phyloP scores from a whole-genome alignment of 2,113 vertebrate genomes.

The Oceanites oceanicus region DNA sequence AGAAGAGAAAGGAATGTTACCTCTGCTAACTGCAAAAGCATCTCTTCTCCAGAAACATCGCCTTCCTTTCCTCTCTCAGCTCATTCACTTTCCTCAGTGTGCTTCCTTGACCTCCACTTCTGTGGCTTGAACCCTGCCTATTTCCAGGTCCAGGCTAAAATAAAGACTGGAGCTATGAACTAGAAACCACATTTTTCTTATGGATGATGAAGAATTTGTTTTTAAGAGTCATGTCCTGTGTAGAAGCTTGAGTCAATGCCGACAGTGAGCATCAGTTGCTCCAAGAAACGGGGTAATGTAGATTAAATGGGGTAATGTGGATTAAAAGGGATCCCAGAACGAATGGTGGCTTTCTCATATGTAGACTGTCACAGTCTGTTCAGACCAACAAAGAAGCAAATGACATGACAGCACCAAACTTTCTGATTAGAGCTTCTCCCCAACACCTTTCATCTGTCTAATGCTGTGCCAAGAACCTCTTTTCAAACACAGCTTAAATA shows the following conservation, averaged over 20 bases:
- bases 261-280: neutral
- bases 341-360: neutral
- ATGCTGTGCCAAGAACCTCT: neutral
- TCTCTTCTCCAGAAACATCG: neutral
- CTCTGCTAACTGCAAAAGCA: neutral
- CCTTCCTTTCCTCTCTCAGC: neutral
- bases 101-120: neutral
- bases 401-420: neutral
- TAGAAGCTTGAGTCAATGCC: neutral
- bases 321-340: neutral
- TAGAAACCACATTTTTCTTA: neutral
- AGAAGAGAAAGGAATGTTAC: neutral
- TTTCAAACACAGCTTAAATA: neutral
- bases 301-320: neutral
- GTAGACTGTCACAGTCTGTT: neutral
- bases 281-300: neutral
- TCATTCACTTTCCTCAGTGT: neutral
- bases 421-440: neutral
- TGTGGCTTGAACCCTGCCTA: neutral
- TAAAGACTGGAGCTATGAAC: neutral
- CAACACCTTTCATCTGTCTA: neutral
- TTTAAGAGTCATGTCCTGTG: neutral
- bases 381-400: neutral
- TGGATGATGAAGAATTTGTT: neutral
- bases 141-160: neutral